Percentiles rank a stretch among this genome's conserved stretches.
Conservation (phyloP, 2,113 vertebrate species). For the Hippoglossus stenolepis region DNA sequence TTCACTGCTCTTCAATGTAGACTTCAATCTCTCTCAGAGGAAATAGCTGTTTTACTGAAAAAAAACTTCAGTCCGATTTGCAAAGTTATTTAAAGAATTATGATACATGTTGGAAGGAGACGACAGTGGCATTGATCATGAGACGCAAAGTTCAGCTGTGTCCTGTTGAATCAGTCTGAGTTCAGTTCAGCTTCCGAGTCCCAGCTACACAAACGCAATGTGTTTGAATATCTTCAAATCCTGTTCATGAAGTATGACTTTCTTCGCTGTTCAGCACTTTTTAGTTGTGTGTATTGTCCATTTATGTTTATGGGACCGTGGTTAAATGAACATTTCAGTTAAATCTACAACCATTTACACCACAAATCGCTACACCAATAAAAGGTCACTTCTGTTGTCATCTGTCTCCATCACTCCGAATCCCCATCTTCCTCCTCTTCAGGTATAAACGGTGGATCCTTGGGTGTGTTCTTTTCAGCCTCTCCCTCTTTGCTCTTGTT, state of each 20-base stretch:
- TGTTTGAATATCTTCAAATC: slow-evolving; percentile 13
- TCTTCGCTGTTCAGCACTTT: background rate
- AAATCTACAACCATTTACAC: slow-evolving; percentile 51
- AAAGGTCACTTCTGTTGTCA: slow-evolving; percentile 51
- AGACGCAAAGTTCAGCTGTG: slow-evolving; percentile 7
- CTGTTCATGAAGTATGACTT: slow-evolving; percentile 7
- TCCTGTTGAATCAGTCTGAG: slow-evolving; percentile 15
- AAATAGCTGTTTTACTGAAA: background rate
- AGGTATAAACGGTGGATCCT: slow-evolving; percentile 30
- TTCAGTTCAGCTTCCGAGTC: slow-evolving; percentile 1
- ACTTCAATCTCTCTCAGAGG: background rate
- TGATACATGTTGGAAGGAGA: slow-evolving; percentile 3
- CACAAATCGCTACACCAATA: slow-evolving; percentile 5
- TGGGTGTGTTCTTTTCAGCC: fast-evolving
- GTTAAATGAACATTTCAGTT: slow-evolving; percentile 22
- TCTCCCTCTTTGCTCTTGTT: slow-evolving; percentile 74
- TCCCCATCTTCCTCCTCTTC: slow-evolving; percentile 40
- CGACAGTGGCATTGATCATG: background rate
- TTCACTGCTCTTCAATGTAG: background rate
- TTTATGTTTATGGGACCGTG: slow-evolving; percentile 11
- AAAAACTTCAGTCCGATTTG: slow-evolving; percentile 1
- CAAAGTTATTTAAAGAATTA: slow-evolving; percentile 1
- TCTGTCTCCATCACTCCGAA: slow-evolving; percentile 57
- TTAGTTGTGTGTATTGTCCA: background rate
- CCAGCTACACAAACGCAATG: background rate